Base-by-base conservation (phyloP, 2,113 vertebrate genomes). In the Dasyprocta punctata region DNA sequence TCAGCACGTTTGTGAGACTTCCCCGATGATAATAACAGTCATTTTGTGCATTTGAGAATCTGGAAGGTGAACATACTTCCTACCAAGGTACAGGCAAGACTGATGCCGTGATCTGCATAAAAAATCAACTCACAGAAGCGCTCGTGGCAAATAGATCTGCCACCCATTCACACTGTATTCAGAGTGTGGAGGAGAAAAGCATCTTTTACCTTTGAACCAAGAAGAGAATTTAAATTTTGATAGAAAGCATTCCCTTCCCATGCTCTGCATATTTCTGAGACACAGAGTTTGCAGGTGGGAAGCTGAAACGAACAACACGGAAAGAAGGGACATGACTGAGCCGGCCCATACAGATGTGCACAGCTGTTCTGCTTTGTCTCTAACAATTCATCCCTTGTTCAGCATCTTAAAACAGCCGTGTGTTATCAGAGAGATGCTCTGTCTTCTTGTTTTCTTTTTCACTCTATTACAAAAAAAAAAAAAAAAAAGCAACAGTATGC, bases 241-340 rank as follows among this genome's bases (percentile, higher is more conserved):
- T 33, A 87, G 95, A 95, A 97, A 96, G 92, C 41, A 56, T 2
- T 0, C 54, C 24, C 58, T 84, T 65, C 16, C 33, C 75, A 44
- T 86, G 92, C 91, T 91, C 75, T 89, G n/a, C 73, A 7, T 19
- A 41, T 28, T 77, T 85, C 47, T 47, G 87, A 91, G 82, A 71
- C 47, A 22, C 24, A 6, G 14, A 93, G 41, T n/a, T 95, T 84
- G 47, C 36, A 91, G 93, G 73, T 91, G 44, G 80, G 89, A 91
- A 90, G 44, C 83, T 60, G 71, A 92, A 91, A 94, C 81, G 97
- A 92, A 92, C 90, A 63, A 95, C 96, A 75, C 91, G 77, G 95
- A 86, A 73, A 60, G 85, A 54, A 87, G 81, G 86, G 58, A 47
- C 54, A 47, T 92, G 84, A 96, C 58, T 83, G 54, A 95, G 54